Evolutionary conservation across 2,113 vertebrate species (phyloP).

Genomic region (Mobula hypostoma): DNA sequence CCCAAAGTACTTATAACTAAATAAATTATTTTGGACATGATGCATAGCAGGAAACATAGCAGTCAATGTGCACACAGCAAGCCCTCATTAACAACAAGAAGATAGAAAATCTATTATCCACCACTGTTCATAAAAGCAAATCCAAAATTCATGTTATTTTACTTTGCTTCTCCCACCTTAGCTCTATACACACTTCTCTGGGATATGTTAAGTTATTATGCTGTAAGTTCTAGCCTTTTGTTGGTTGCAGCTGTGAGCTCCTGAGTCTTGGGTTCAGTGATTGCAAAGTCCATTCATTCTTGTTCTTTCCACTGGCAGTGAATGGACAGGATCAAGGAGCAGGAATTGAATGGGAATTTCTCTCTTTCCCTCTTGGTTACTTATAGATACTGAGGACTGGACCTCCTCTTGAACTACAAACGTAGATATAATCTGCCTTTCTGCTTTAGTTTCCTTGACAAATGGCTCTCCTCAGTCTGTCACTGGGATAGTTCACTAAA

Average conservation of each 20-base stretch:
- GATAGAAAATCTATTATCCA: neutral
- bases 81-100: neutral
- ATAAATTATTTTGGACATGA: neutral
- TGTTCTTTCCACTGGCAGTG: neutral
- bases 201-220: neutral
- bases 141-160: neutral
- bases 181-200: neutral
- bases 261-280: neutral
- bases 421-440: neutral
- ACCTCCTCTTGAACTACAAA: too few species aligned
- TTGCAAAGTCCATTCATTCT: too few species aligned
- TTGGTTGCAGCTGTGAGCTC: neutral
- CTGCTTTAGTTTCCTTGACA: neutral
- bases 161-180: neutral
- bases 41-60: neutral
- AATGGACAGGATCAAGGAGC: neutral
- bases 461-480: neutral
- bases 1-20: neutral
- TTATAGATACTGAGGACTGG: neutral
- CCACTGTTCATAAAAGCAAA: neutral
- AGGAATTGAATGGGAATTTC: neutral
- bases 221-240: neutral
- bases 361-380: neutral
- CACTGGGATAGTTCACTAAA: neutral
- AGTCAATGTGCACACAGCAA: neutral